A percentile compares a stretch with the other conserved stretches of the same genome.
Evolutionary conservation across 2,113 vertebrate genomes (phyloP).

Genomic region (Eptesicus fuscus): DNA sequence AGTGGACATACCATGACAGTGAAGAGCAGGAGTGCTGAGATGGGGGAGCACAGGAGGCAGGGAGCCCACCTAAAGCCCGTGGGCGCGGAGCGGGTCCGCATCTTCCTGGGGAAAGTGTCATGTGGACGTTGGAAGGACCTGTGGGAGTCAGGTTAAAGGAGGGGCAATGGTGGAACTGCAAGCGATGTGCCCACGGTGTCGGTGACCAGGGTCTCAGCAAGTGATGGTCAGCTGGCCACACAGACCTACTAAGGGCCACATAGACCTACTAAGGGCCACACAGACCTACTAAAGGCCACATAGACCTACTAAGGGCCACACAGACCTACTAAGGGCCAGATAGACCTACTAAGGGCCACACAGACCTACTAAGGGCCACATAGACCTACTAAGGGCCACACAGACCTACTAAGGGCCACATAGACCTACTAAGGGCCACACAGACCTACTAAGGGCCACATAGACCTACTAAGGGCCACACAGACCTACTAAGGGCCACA

Average conservation of each 20-base stretch:
- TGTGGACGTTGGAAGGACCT: neutral
- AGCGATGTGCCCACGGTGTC: neutral
- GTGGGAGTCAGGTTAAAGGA: neutral
- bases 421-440: neutral
- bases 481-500: neutral
- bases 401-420: too few species aligned
- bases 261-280: neutral
- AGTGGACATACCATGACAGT: neutral
- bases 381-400: neutral
- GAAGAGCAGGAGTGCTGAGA: neutral
- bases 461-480: neutral
- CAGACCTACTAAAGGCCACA: too few species aligned
- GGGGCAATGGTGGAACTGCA: too few species aligned
- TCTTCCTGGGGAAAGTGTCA: neutral
- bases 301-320: neutral
- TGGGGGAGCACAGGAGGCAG: fast-evolving
- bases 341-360: neutral
- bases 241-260: neutral
- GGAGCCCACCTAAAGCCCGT: neutral
- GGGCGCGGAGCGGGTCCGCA: neutral
- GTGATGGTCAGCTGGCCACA: neutral
- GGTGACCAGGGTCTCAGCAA: neutral
- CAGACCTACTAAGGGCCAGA: too few species aligned
- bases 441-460: too few species aligned
- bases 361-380: too few species aligned